Base-by-base conservation (phyloP, 2,113 vertebrate genomes). In the Colinus virginianus region DNA sequence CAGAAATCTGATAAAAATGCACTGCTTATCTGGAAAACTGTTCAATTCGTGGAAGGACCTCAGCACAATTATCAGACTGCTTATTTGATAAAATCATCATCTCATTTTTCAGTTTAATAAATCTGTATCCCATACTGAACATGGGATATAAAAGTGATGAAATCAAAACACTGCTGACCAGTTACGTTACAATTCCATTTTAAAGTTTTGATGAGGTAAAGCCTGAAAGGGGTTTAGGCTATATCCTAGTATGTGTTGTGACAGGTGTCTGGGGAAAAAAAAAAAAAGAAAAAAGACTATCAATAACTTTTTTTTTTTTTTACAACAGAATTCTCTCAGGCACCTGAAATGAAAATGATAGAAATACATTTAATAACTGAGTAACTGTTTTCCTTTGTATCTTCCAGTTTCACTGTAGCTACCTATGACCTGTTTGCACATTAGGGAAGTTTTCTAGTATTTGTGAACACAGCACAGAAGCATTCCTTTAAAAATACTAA, bases 71-170 rank as follows among this genome's bases (percentile, higher is more conserved):
- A 95, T 40, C 26, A 71, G 25, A 62, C 25, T 67, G 49, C 43
- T 94, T 91, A 81, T 94, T 93, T 53, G 49, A 88, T 88, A 89
- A 87, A 89, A 95, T 59, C 59, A 78, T 80, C 49, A 82, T 82
- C 21, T 51, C 13, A 58, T 75, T 90, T 90, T 64, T 85, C 63
- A 85, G 2, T 74, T 88, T 86, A 95, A 87, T 83, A 87, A 18
- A 53, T 48, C 69, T 81, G 34, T 81, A 89, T 89, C 61, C 40
- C 43, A 36, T 66, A 66, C 25, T 83, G 53, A 67, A 42, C 64
- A 51, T 6, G 28, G 78, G n/a, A 71, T 51, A 72, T 28, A 75
- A 68, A 83, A 69, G 36, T 32, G 36, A 89, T 87, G 78, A 87
- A 91, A 84, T 53, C 14, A 30, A 84, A 91, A 78, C 22, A 42